Percentiles rank a stretch among this genome's conserved stretches.
Conservation (phyloP, 1,140 invertebrate genomes). For the Trichonephila inaurata region DNA sequence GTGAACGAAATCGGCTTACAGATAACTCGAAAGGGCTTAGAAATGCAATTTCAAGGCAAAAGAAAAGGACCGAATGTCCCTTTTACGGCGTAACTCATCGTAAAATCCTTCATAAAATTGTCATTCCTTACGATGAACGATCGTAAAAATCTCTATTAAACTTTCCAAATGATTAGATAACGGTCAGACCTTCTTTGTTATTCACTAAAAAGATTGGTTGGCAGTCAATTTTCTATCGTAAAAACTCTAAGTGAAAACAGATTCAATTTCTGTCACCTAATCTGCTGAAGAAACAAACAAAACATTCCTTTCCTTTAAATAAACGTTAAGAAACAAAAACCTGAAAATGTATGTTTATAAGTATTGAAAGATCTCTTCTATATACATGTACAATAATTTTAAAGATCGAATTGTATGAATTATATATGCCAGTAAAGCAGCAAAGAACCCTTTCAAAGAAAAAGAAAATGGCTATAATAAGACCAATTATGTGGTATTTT, state of each 20-base stretch:
- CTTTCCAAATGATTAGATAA: constrained; percentile 46
- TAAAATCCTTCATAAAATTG: constrained; percentile 40
- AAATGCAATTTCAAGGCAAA: constrained; percentile 11
- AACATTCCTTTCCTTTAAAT: too few relatives aligned
- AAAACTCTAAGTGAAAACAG: neutral
- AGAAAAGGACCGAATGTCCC: neutral
- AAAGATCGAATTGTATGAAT: too few relatives aligned
- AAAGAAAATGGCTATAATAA: too few relatives aligned
- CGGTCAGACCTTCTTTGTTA: constrained; percentile 5
- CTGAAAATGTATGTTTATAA: too few relatives aligned
- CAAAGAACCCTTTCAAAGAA: too few relatives aligned
- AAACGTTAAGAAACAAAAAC: too few relatives aligned
- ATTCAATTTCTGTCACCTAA: neutral
- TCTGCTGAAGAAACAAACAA: neutral
- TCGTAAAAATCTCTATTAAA: constrained; percentile 39
- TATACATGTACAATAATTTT: too few relatives aligned
- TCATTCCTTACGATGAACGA: constrained; percentile 30
- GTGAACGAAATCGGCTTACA: constrained; percentile 16
- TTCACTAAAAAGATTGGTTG: neutral
- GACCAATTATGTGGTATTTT: too few relatives aligned
- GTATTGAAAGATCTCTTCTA: too few relatives aligned
- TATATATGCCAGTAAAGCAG: too few relatives aligned
- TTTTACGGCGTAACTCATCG: constrained; percentile 44
- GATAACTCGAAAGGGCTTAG: neutral
- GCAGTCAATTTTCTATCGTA: constrained; percentile 8